These are phyloP conservation scores for Porites rus DNA, from an alignment of 92 coral and sea anemone genomes.

Conservation along the genomic window DNA sequence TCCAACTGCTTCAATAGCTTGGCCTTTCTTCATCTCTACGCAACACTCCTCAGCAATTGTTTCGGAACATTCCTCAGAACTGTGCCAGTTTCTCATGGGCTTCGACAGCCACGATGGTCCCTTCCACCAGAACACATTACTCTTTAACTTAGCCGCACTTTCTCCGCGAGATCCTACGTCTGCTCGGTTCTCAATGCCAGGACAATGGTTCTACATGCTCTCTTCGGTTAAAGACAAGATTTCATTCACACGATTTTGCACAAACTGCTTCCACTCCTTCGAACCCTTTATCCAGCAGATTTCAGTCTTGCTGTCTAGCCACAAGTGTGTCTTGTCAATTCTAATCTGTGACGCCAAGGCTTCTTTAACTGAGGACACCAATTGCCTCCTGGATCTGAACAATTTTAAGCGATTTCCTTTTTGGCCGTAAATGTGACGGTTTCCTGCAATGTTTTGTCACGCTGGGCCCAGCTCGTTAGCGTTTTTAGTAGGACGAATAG, in stretches of 20 bases:
- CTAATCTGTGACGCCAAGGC: no score
- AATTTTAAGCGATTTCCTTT: no score
- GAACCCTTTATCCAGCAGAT: neutral
- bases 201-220: constrained; percentile 22
- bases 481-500: no score
- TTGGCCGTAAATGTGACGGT: no score
- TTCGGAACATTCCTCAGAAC: neutral
- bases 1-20: neutral
- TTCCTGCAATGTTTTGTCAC: no score
- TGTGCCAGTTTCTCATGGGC: constrained; percentile 6
- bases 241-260: constrained; percentile 25
- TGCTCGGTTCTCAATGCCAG: constrained; percentile 19
- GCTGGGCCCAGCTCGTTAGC: no score
- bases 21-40: neutral
- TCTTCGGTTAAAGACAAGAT: constrained; percentile 11
- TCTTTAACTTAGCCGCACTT: neutral
- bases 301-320: no score
- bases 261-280: constrained; percentile 27
- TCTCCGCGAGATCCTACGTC: constrained; percentile 20
- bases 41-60: constrained; percentile 2
- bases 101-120: constrained; percentile 18
- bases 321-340: no score
- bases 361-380: no score
- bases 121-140: constrained; percentile 5
- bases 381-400: no score